Base-by-base conservation (phyloP, 2,888 invertebrate species). In the Dinocampus coccinellae region DNA sequence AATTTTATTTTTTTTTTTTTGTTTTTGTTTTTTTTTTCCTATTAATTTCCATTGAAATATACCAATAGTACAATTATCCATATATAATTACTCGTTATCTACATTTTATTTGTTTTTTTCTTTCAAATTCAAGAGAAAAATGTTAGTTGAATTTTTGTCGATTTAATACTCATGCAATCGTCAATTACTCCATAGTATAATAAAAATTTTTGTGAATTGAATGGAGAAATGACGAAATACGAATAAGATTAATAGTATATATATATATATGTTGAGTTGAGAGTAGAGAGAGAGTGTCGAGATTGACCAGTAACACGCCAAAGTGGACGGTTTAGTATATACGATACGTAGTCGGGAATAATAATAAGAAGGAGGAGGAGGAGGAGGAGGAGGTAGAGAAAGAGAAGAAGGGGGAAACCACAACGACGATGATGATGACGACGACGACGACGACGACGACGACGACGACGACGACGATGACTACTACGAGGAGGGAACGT, bases 221-320 rank as follows among this genome's bases (percentile, higher is more conserved):
- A 52, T 52, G 33, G 47, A 52, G 33, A 36, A 13, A 70, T 52
- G 16, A 34, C 11, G 29, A 60, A 42, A 34, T 26, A 26, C 42
- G 24, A 29, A 57, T 57, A 11, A 33, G 47, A 57, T 36, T 53
- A 34, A 34, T n/a, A 6, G 20, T 39, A 34, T 1, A 42, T n/a
- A 42, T 42, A 0, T 42, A 16, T 7, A 42, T 29, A 29, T 63
- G 22, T 9, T 24, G 9, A 63, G 39, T 16, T 22, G 57, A 20
- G 42, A 24, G 36, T 11, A 33, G 57, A 57, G 47, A 33, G 57
- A 57, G 47, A 47, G 47, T 47, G 47, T 47, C 47, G 47, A 47
- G 47, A 47, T 16, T 47, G 47, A 47, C 47, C 47, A 47, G 47
- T 47, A 47, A 47, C 6, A 47, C 16, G 47, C 47, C n/a, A 47